These are phyloP conservation scores for Callyntrura sp. DNA, from an alignment of 2,888 invertebrate genomes.

Conservation along the genomic window DNA sequence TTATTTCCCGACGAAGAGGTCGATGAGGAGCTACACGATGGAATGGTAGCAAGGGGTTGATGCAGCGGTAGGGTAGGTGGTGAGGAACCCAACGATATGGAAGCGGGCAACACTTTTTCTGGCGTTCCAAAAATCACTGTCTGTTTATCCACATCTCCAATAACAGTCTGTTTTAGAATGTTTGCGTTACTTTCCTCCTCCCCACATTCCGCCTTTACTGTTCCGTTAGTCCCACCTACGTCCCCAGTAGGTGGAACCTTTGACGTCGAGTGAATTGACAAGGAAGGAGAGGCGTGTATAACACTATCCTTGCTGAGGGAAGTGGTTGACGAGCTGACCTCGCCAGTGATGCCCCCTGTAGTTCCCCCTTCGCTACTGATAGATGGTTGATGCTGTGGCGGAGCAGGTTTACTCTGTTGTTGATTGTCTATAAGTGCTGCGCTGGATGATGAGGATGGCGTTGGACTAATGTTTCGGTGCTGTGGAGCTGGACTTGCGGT, in stretches of 20 bases:
- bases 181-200: background rate
- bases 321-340: conserved; percentile 56
- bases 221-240: background rate
- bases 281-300: conserved; percentile 58
- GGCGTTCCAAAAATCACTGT: background rate
- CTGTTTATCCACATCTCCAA: background rate
- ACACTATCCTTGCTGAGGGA: conserved; percentile 70
- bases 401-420: conserved; percentile 32
- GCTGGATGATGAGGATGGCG: conserved; percentile 38
- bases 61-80: conserved; percentile 16
- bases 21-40: conserved; percentile 8
- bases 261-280: conserved; percentile 39
- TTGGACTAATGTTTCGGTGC: conserved; percentile 24
- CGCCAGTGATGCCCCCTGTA: background rate
- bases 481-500: conserved; percentile 55
- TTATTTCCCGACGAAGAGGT: conserved; percentile 41
- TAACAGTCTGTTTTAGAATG: conserved; percentile 33
- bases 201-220: background rate
- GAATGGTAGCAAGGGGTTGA: conserved; percentile 6
- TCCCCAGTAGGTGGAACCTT: background rate
- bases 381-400: conserved; percentile 41
- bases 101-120: background rate
- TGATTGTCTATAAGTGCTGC: conserved; percentile 39
- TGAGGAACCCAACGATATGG: conserved; percentile 22
- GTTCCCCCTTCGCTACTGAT: conserved; percentile 42